phyloP scores from a whole-genome alignment of 2,113 vertebrate species.

The Xenopus laevis region DNA sequence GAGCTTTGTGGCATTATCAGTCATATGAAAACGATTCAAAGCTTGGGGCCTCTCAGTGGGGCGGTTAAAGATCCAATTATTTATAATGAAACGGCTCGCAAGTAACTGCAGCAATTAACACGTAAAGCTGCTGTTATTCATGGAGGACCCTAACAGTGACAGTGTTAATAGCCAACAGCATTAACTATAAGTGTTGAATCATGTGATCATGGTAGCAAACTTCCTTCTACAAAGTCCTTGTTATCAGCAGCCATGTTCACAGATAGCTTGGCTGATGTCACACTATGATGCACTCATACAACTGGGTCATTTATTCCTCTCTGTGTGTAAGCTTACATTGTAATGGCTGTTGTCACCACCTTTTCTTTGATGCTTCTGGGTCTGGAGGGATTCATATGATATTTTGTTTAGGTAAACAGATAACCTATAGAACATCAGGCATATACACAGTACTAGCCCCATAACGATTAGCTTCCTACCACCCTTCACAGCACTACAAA shows the following conservation, averaged over 20 bases:
- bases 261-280: not conserved
- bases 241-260: not conserved
- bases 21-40: slow-evolving; percentile 38
- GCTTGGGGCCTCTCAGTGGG: slow-evolving; percentile 35
- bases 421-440: no score
- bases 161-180: slow-evolving; percentile 16
- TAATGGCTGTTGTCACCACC: no score
- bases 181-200: not conserved
- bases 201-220: slow-evolving; percentile 4
- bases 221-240: not conserved
- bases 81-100: slow-evolving; percentile 43
- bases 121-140: slow-evolving; percentile 23
- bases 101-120: slow-evolving; percentile 44
- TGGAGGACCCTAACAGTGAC: slow-evolving; percentile 8
- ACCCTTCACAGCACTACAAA: no score
- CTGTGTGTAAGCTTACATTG: no score
- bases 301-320: not conserved
- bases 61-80: slow-evolving; percentile 44
- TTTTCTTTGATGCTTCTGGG: no score
- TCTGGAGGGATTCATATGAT: no score
- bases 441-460: no score
- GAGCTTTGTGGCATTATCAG: slow-evolving; percentile 37
- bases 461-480: no score
- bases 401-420: no score
- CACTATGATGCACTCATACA: not conserved